A percentile compares a stretch with the other conserved stretches of the same genome.
phyloP scores from a whole-genome alignment of 2,113 vertebrate genomes.

The Empidonax traillii region DNA sequence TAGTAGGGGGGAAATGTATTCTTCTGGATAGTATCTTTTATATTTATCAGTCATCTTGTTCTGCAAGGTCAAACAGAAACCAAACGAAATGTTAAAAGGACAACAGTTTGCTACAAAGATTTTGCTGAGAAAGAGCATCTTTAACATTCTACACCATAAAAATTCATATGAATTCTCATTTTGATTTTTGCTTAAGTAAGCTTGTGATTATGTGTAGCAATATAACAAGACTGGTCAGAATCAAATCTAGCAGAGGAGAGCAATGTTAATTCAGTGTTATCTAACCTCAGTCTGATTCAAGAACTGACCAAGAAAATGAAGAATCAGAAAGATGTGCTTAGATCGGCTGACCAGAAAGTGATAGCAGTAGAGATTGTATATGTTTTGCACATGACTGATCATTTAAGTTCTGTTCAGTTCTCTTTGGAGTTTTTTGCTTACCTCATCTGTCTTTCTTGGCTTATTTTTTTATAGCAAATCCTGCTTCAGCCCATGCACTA shows the following conservation, averaged over 20 bases:
- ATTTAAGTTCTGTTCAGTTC: neutral
- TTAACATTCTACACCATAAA: neutral
- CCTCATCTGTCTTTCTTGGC: neutral
- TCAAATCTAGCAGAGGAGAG: neutral
- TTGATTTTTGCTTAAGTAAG: neutral
- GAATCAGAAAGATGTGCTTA: neutral
- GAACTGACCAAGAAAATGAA: neutral
- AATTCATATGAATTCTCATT: neutral
- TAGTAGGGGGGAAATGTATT: neutral
- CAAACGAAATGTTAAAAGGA: neutral
- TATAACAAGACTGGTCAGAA: neutral
- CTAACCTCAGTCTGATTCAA: neutral
- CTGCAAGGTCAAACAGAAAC: neutral
- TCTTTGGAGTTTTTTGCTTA: neutral
- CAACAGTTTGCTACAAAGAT: neutral
- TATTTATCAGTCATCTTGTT: neutral
- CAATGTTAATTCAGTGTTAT: neutral
- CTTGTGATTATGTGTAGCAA: neutral
- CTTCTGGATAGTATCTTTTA: neutral
- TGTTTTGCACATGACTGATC: neutral
- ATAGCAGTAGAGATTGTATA: neutral
- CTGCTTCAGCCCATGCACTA: neutral
- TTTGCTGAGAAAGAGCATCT: neutral
- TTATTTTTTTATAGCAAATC: neutral
- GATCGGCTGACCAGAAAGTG: neutral